Evolutionary conservation across 2,113 vertebrate genomes (phyloP).

Genomic region (Perca schrenkii): DNA sequence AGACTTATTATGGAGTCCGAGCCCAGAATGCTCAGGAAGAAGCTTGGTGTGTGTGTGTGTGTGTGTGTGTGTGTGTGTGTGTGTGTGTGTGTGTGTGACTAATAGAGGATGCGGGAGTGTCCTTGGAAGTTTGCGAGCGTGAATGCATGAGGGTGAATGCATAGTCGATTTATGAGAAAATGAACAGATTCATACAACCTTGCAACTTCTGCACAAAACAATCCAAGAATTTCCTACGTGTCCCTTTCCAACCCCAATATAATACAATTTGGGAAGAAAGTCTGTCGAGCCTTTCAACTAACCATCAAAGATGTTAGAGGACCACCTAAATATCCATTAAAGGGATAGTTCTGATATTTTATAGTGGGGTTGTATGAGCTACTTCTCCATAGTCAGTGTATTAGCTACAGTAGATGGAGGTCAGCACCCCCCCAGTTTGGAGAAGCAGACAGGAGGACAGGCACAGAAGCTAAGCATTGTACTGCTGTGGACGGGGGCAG

Average conservation of each 20-base stretch:
- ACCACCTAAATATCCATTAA: slow-evolving; percentile 11
- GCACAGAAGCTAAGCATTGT: too few species aligned
- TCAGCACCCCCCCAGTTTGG: too few species aligned
- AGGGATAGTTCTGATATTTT: too few species aligned
- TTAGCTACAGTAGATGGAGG: too few species aligned
- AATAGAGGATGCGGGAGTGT: neutral
- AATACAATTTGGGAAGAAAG: neutral
- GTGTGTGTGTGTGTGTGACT: neutral
- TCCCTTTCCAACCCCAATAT: neutral
- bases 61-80: neutral
- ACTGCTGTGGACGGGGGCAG: too few species aligned
- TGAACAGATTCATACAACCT: neutral
- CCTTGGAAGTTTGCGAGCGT: slow-evolving; percentile 25
- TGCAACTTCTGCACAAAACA: neutral
- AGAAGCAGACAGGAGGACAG: too few species aligned
- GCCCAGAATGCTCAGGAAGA: neutral
- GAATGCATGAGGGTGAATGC: neutral
- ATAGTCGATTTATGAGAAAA: neutral
- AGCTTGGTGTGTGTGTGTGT: neutral
- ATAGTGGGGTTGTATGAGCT: too few species aligned
- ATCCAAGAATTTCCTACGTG: neutral
- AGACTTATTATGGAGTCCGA: slow-evolving; percentile 3
- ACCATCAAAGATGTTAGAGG: slow-evolving; percentile 4
- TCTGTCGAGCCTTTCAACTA: neutral
- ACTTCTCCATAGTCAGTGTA: too few species aligned